These are phyloP conservation scores for Spinus pinus DNA, from an alignment of 2,797 vertebrate genomes.

Conservation along the genomic window DNA sequence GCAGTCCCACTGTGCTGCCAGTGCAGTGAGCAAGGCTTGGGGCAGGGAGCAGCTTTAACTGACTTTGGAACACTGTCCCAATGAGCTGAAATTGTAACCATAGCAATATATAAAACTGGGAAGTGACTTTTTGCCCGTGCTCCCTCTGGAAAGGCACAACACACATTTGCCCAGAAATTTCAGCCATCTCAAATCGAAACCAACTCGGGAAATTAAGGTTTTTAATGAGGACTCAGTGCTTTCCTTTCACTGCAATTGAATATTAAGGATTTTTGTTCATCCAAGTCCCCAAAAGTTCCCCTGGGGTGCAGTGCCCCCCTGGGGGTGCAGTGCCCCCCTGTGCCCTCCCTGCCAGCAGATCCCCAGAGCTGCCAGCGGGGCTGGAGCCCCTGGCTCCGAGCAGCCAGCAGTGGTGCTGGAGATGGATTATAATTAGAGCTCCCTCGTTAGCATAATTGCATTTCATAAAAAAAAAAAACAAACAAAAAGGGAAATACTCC, in stretches of 20 bases:
- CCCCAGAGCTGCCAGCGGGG: background rate
- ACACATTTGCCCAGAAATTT: background rate
- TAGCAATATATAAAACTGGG: background rate
- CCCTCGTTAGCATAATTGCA: constrained; percentile 10
- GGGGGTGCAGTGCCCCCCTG: background rate
- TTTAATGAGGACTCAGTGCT: background rate
- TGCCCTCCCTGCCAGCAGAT: background rate
- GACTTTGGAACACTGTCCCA: background rate
- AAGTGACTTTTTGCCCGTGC: background rate
- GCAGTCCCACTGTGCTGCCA: background rate
- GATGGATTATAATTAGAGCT: constrained; percentile 28
- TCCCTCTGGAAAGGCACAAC: background rate
- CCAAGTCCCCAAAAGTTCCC: background rate
- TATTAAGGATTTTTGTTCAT: background rate
- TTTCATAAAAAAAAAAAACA: background rate
- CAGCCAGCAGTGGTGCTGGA: background rate
- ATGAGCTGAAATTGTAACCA: background rate
- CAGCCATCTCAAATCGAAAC: background rate
- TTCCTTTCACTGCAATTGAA: background rate
- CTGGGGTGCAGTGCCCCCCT: background rate
- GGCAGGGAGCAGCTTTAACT: background rate
- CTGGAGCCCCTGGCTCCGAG: background rate
- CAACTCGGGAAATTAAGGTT: background rate
- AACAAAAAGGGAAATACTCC: background rate
- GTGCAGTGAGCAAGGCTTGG: background rate